These are phyloP conservation scores for Brachionus plicatilis DNA, from an alignment of 1,140 invertebrate genomes.

Conservation along the genomic window DNA sequence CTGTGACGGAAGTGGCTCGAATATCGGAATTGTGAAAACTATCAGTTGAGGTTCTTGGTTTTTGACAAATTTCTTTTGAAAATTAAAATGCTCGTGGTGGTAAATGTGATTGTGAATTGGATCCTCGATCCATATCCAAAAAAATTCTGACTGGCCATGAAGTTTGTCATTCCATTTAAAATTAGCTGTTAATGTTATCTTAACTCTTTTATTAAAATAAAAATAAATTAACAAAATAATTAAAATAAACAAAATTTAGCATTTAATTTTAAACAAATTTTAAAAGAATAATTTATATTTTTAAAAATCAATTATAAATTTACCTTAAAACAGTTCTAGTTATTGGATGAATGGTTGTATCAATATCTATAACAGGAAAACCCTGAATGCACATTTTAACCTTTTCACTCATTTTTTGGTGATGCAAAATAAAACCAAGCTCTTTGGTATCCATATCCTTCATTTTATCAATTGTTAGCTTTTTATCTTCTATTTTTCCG, in stretches of 20 bases:
- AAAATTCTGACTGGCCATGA: constrained; percentile 82
- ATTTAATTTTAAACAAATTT: no score
- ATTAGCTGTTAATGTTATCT: constrained; percentile 70
- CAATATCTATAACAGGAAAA: constrained; percentile 75
- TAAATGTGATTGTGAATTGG: constrained; percentile 86
- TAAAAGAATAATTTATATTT: background rate
- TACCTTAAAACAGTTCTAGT: constrained; percentile 72
- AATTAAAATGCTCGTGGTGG: constrained; percentile 84
- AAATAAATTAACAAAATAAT: background rate
- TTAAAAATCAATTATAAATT: background rate
- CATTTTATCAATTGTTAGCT: constrained; percentile 69
- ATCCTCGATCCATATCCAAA: constrained; percentile 98
- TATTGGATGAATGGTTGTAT: constrained; percentile 83
- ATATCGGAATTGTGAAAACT: constrained; percentile 89
- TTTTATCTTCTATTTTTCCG: constrained; percentile 71
- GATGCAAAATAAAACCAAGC: constrained; percentile 71
- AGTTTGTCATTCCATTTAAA: constrained; percentile 64
- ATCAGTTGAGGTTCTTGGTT: constrained; percentile 72
- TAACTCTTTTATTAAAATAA: constrained; percentile 61
- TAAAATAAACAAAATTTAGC: no score
- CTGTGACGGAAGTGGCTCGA: constrained; percentile 80
- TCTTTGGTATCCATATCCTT: constrained; percentile 79
- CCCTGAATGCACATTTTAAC: constrained; percentile 79
- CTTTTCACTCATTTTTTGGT: constrained; percentile 67
- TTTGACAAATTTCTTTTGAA: constrained; percentile 74